Base-by-base conservation (phyloP, 2,797 vertebrate genomes). In the Pipistrellus kuhlii region DNA sequence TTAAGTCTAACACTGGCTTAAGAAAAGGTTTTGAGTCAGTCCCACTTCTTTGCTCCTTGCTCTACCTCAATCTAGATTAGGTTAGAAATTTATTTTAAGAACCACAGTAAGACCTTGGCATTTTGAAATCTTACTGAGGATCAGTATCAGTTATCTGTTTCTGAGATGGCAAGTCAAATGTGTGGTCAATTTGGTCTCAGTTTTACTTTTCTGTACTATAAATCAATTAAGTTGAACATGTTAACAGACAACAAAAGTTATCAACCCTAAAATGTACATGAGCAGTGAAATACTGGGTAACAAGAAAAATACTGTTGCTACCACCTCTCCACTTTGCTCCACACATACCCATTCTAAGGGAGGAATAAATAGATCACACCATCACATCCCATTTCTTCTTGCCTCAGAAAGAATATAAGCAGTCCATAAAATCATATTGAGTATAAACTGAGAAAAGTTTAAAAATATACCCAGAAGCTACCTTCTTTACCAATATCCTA, bases 31-130 rank as follows among this genome's bases (percentile, higher is more conserved):
- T 92, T 72, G 64, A 83, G 12, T 51, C 41, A 20, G 57, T 46
- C 55, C 30, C 21, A 69, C 51, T n/a, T 84, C 30, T 93, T 92
- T 48, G 38, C 15, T 82, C 44, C 80, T 81, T 78, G 77, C 30
- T 76, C 90, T 90, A 89, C 64, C 55, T 76, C 57, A 90, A 41
- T 77, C 53, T 73, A 92, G 64, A 85, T 88, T 84, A 94, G 10
- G 27, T 35, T 93, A 35, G 35, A 88, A 92, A 93, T 88, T 85
- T 93, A 92, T 93, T 91, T 82, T 90, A 77, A 82, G 66, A 93
- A 81, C 62, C 66, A 94, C 14, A 53, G 18, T 57, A 93, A 90
- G 46, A n/a, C 68, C 87, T 91, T 93, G 32, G 38, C 78, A 95
- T 90, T 96, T 93, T 66, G 57, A 93, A 85, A 77, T 81, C 64